Evolutionary conservation across 2,113 vertebrate species (phyloP).

Genomic region (Ardeotis arabs): DNA sequence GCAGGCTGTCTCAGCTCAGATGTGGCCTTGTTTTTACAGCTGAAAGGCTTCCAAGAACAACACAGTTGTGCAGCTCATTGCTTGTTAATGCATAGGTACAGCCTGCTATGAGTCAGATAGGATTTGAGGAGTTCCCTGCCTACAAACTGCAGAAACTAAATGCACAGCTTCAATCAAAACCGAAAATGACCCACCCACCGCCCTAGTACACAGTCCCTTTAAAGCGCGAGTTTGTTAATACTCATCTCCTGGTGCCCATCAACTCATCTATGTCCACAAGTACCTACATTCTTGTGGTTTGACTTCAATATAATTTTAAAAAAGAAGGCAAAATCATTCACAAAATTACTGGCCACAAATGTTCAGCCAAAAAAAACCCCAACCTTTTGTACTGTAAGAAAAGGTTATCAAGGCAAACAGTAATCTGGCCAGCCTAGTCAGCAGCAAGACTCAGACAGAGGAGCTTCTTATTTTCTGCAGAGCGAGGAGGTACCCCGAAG

Average conservation of each 20-base stretch:
- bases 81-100: not conserved
- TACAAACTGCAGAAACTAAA: not conserved
- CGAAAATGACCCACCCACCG: not conserved
- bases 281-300: not conserved
- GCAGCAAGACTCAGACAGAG: not conserved
- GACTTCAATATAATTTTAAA: not conserved
- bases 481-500: not conserved
- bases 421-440: not conserved
- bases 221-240: not conserved
- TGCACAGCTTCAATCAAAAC: not conserved
- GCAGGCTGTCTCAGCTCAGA: not conserved
- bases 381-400: not conserved
- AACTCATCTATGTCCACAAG: not conserved
- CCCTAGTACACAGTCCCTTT: not conserved
- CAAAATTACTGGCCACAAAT: not conserved
- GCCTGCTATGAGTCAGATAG: not conserved
- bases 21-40: not conserved
- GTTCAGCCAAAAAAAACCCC: not conserved
- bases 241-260: not conserved
- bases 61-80: not conserved
- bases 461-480: not conserved
- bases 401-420: not conserved
- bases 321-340: not conserved
- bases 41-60: conserved; percentile 20
- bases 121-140: not conserved